Evolutionary conservation across 2,113 vertebrate species (phyloP), one percentile per base, ranked within the genome.

Genomic region (Tauraco erythrolophus): DNA sequence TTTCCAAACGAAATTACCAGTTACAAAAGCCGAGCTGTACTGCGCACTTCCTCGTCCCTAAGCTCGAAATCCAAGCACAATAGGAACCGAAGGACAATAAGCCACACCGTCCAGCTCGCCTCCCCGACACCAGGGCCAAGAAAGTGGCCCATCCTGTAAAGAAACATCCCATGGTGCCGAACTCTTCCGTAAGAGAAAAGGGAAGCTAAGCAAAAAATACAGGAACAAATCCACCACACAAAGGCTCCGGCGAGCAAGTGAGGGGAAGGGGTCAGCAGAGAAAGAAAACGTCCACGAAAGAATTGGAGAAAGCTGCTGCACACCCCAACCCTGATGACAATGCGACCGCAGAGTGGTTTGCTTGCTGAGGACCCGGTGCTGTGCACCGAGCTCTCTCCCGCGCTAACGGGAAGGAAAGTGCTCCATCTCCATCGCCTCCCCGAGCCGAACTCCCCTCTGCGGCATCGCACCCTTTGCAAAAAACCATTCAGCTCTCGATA

Each of bases 1-100:
- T 96, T 94, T 91, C 83, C 90, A 90, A 84, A 58, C 0, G 27
- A 88, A 92, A 94, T 62, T 1, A 43, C 0, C 30, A 70, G 76
- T 74, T 84, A 79, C 92, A 92, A 94, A 95, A 96, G 91, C 94
- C 17, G 46, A 84, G 88, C 74, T 37, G 48, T 56, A 14, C 54
- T 9, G 14, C 14, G 94, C 37, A 43, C 84, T 96, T 95, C 93
- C 94, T 66, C 5, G 2, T 78, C 90, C 85, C 83, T 48, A 43
- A 65, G 53, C 74, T 2, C 75, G 88, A 14, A 76, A 53, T 68
- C 89, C 68, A 18, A 88, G 65, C 78, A 39, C 48, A 28, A 37
- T 6, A 75, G 94, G 78, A 84, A 41, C 77, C 7, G 81, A 21
- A 94, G 57, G 45, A 46, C 69, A 92, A 89, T 0, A 28, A 88